Percentiles rank a stretch among this genome's conserved stretches.
Evolutionary conservation across 2,888 invertebrate genomes (phyloP).

Genomic region (Ormyrus nitidulus): DNA sequence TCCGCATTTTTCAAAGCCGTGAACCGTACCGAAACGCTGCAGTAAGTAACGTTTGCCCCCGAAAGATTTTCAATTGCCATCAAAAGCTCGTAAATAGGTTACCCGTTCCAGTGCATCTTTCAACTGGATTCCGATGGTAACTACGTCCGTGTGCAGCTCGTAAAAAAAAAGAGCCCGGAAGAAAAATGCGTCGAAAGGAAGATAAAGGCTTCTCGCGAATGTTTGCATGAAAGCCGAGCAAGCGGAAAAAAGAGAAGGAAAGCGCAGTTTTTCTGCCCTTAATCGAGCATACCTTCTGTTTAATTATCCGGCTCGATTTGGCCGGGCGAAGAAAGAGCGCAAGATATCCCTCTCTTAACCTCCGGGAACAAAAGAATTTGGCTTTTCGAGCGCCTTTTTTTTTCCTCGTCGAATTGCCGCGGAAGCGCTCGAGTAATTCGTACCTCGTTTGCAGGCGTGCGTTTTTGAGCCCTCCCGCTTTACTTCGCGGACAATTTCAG

Average conservation of each 20-base stretch:
- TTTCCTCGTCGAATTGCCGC: not conserved
- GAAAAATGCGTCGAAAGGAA: not conserved
- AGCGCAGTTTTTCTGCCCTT: not conserved
- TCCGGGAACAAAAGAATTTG: not conserved
- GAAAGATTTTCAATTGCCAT: not conserved
- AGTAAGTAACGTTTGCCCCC: too few relatives aligned
- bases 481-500: not conserved
- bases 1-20: too few relatives aligned
- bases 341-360: not conserved
- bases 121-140: not conserved
- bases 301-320: constrained; percentile 20
- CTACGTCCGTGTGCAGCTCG: not conserved
- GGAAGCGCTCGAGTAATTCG: not conserved
- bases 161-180: not conserved
- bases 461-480: not conserved
- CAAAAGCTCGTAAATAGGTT: constrained; percentile 18
- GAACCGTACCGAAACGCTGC: too few relatives aligned
- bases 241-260: too few relatives aligned
- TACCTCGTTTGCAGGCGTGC: not conserved
- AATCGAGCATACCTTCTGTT: constrained; percentile 44
- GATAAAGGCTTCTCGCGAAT: constrained; percentile 14
- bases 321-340: not conserved
- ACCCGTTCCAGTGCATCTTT: not conserved
- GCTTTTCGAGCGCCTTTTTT: not conserved
- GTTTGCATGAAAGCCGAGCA: too few relatives aligned